Evolutionary conservation across 2,888 invertebrate genomes (phyloP), one percentile per base, ranked within the genome.

Genomic region (Dasypogon diadema): DNA sequence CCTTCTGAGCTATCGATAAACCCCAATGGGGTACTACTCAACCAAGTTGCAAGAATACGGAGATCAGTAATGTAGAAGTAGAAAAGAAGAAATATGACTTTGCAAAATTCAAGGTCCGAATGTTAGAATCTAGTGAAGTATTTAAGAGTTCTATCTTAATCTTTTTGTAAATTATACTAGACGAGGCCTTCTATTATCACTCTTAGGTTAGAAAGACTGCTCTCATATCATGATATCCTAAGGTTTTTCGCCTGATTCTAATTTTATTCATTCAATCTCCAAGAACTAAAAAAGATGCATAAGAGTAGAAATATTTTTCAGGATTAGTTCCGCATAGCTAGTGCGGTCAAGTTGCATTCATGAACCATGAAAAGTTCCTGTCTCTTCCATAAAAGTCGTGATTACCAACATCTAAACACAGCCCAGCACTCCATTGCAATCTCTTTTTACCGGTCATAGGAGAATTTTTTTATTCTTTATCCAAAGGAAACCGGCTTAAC

Each of bases 321-420:
- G 22, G 48, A 46, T 65, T 42, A 65, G 65, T 65, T 65, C 65
- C 65, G 65, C 65, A 65, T 65, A 46, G 42, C 24, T 42, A 14
- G 3, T 65, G 65, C 65, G 65, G 65, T 65, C 65, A 65, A 65
- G 65, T 65, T 65, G 24, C 65, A 65, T 65, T 65, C 65, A 65
- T 65, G 65, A 65, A 65, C 65, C 65, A 65, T 65, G 65, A 65
- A 65, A 65, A 65, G 65, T 65, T 65, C 48, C 65, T 65, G 63
- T 10, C 65, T 65, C 26, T 65, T 46, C 46, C 24, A 65, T 48
- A 46, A 65, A 46, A 65, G 46, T 46, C 24, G 46, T 37, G 60
- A 60, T 60, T 42, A 37, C 60, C 60, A 37, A 37, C 60, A 60
- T 37, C 60, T 16, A 10, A 60, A 30, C 60, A 30, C 60, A 34